These are phyloP conservation scores for Whitmania pigra DNA, from an alignment of 1,140 invertebrate species.

Conservation along the genomic window DNA sequence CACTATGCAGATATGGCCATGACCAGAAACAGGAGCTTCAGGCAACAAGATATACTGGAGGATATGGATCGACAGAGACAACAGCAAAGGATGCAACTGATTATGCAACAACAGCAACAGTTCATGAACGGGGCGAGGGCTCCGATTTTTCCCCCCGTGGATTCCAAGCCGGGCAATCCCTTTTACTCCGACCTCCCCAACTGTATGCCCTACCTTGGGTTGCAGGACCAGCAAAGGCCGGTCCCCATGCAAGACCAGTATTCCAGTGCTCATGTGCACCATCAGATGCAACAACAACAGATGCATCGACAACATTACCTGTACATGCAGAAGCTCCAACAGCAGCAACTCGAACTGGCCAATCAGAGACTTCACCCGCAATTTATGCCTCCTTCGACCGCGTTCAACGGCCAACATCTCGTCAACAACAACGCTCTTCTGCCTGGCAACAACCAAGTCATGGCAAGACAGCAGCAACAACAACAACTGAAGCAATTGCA, in stretches of 20 bases:
- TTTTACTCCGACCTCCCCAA: not conserved
- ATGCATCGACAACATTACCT: conserved; percentile 4
- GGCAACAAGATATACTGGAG: not conserved
- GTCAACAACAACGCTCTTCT: not conserved
- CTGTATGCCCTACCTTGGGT: not conserved
- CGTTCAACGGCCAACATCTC: not conserved
- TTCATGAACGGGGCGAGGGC: not conserved
- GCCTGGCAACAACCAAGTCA: not conserved
- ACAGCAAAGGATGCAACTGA: not conserved
- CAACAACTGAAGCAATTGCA: not conserved
- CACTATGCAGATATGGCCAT: no score
- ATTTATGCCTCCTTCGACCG: no score
- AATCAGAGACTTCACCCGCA: no score
- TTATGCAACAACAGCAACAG: not conserved
- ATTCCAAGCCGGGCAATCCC: not conserved
- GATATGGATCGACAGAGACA: not conserved
- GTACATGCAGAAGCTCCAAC: not conserved
- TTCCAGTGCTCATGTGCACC: not conserved
- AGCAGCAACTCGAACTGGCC: not conserved
- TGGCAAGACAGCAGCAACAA: not conserved
- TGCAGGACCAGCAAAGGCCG: not conserved
- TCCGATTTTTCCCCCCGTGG: no score
- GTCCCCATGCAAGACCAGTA: not conserved
- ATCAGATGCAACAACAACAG: not conserved
- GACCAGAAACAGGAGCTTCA: no score